A percentile compares a stretch with the other conserved stretches of the same genome.
Evolutionary conservation across 2,797 vertebrate genomes (phyloP).

Genomic region (Rhynchotus rufescens): DNA sequence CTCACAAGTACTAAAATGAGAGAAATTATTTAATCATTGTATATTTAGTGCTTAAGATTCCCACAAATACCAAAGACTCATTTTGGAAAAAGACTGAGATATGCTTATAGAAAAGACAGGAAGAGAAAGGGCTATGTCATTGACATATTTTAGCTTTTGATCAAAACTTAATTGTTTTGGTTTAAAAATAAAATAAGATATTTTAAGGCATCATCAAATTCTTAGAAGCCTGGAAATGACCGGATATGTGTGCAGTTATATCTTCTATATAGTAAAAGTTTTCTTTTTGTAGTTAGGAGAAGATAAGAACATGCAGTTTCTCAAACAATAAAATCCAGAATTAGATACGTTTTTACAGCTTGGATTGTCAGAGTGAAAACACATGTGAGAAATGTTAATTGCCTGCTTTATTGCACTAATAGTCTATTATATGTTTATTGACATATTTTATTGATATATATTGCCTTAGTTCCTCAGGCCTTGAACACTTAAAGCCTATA

Average conservation of each 20-base stretch:
- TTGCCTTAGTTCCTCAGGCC: neutral
- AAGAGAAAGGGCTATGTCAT: neutral
- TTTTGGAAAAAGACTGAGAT: neutral
- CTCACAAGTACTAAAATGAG: neutral
- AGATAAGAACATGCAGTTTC: neutral
- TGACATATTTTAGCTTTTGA: neutral
- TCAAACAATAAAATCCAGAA: neutral
- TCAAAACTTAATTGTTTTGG: neutral
- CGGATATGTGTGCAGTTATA: neutral
- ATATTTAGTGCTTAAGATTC: neutral
- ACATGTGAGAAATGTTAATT: neutral
- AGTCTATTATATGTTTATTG: neutral
- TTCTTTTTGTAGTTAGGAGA: neutral
- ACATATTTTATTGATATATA: neutral
- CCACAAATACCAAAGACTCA: neutral
- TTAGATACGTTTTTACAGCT: neutral
- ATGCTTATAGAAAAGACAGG: fast-evolving
- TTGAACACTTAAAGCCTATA: neutral
- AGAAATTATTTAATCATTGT: neutral
- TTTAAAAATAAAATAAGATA: neutral
- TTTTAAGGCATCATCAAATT: neutral
- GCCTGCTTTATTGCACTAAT: neutral
- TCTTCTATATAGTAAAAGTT: neutral
- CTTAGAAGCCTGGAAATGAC: neutral
- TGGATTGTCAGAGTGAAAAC: neutral